Conservation (phyloP, 1,140 invertebrate species). For the Magallana angulata region DNA sequence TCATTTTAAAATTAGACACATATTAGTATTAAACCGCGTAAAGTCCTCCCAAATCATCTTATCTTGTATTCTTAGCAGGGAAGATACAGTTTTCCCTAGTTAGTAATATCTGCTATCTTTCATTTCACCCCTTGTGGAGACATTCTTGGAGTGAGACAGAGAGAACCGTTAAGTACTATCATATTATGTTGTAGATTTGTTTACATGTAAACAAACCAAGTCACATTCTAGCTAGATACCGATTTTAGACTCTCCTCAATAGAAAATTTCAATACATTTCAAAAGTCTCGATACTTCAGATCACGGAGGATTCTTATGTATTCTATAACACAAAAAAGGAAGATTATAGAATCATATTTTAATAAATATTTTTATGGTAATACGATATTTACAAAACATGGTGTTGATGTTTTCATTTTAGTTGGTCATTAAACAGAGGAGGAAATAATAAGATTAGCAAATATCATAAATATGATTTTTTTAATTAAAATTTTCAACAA, state of each 20-base stretch:
- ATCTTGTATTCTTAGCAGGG: not conserved
- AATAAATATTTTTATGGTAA: too few relatives aligned
- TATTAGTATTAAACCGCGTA: conserved; percentile 11
- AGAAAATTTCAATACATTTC: too few relatives aligned
- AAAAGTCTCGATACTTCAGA: too few relatives aligned
- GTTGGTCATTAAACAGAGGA: too few relatives aligned
- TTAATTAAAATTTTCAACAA: too few relatives aligned
- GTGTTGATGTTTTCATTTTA: too few relatives aligned
- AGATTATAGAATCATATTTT: too few relatives aligned
- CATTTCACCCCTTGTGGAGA: conserved; percentile 40
- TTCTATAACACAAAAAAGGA: too few relatives aligned
- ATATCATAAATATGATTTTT: too few relatives aligned
- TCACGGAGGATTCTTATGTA: too few relatives aligned
- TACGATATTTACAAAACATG: too few relatives aligned
- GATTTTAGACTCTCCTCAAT: not conserved
- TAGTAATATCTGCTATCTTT: not conserved
- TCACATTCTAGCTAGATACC: conserved; percentile 1
- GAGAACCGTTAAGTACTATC: conserved; percentile 31
- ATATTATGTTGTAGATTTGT: conserved; percentile 31
- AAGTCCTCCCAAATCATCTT: conserved; percentile 34
- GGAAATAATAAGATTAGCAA: too few relatives aligned
- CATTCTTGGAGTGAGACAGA: not conserved
- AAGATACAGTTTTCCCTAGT: not conserved
- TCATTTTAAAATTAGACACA: conserved; percentile 42
- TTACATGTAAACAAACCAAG: conserved; percentile 39